Conservation (phyloP, 2,113 vertebrate species). For the Prinia subflava region DNA sequence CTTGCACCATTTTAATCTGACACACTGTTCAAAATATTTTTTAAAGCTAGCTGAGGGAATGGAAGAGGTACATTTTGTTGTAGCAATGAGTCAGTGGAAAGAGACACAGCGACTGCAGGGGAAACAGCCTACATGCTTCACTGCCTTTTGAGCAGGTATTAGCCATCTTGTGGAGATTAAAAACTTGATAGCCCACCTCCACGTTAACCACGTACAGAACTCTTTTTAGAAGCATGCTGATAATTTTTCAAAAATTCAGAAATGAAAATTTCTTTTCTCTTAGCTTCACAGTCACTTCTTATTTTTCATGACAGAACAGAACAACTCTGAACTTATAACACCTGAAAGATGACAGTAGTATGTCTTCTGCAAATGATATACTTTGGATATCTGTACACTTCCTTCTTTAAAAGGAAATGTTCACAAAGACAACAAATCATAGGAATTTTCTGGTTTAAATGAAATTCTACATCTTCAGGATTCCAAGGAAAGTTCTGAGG, state of each 20-base stretch:
- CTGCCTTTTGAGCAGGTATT: not conserved
- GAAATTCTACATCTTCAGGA: not conserved
- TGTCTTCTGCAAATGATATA: not conserved
- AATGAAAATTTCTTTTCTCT: not conserved
- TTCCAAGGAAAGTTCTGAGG: not conserved
- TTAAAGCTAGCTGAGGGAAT: not conserved
- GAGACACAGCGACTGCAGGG: not conserved
- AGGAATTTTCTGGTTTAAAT: not conserved
- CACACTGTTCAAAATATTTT: constrained; percentile 10
- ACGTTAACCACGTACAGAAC: not conserved
- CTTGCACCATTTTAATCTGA: not conserved
- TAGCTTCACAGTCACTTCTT: not conserved
- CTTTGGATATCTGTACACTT: not conserved
- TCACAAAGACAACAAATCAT: not conserved
- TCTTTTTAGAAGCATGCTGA: not conserved
- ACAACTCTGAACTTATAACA: not conserved
- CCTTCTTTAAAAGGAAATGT: not conserved
- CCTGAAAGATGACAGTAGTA: not conserved
- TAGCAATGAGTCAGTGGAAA: constrained; percentile 27
- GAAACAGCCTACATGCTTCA: not conserved
- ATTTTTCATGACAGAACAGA: not conserved
- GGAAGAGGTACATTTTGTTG: not conserved
- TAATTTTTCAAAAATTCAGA: not conserved
- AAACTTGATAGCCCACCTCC: not conserved
- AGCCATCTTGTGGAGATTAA: not conserved